Evolutionary conservation across 2,797 vertebrate genomes (phyloP).

Genomic region (Eremophila alpestris): DNA sequence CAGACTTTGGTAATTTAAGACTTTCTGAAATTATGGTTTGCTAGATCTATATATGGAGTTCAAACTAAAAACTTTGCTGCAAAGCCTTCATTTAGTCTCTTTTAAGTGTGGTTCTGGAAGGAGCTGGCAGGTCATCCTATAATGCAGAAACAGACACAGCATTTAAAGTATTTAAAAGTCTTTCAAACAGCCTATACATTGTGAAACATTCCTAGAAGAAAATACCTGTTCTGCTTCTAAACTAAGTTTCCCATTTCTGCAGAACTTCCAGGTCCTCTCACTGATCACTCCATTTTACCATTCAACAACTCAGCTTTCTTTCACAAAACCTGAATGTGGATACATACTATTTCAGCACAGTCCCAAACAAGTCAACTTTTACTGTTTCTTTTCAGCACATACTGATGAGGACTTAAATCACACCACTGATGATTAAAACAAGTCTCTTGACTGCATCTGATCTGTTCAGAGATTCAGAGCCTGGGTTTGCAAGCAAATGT

Average conservation of each 20-base stretch:
- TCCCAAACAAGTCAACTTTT: background rate
- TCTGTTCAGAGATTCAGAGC: background rate
- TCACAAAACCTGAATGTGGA: background rate
- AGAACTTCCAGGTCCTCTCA: background rate
- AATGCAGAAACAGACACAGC: conserved; percentile 75
- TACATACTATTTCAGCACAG: background rate
- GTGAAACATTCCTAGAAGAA: conserved; percentile 28
- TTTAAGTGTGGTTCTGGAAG: conserved; percentile 69
- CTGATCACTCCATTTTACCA: background rate
- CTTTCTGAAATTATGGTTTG: conserved; percentile 78
- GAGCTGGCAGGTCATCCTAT: conserved; percentile 63
- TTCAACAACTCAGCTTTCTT: background rate
- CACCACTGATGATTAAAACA: background rate
- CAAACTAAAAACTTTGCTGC: conserved; percentile 76
- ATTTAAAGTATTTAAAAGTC: conserved; percentile 72
- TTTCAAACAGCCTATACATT: conserved; percentile 53
- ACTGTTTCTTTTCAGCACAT: background rate
- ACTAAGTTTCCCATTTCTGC: background rate
- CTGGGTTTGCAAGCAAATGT: background rate
- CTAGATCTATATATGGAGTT: conserved; percentile 77
- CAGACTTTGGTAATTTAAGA: conserved; percentile 78
- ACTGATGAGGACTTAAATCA: background rate
- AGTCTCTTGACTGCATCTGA: background rate
- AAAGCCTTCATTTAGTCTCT: conserved; percentile 79
- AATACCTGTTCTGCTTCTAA: conserved; percentile 38